Percentiles rank a stretch among this genome's conserved stretches.
Evolutionary conservation across 2,888 invertebrate species (phyloP).

Genomic region (Dolomedes plantarius): DNA sequence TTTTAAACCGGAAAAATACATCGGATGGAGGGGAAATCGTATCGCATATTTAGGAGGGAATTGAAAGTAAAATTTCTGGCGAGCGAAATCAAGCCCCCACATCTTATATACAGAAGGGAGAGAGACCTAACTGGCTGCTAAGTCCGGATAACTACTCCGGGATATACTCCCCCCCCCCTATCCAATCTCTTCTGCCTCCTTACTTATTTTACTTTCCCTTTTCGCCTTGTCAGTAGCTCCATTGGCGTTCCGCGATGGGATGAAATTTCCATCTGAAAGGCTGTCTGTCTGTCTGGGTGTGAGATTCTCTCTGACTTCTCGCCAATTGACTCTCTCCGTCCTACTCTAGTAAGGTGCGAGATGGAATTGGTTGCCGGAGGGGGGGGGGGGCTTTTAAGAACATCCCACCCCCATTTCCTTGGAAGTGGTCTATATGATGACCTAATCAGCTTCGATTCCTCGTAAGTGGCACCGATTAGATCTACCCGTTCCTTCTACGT

Average conservation of each 20-base stretch:
- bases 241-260: conserved; percentile 58
- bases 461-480: too few relatives aligned
- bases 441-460: too few relatives aligned
- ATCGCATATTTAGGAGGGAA: conserved; percentile 64
- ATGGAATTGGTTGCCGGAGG: too few relatives aligned
- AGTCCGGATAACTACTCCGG: conserved; percentile 37
- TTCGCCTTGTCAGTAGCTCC: conserved; percentile 17
- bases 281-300: conserved; percentile 50
- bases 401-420: too few relatives aligned
- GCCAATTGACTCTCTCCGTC: too few relatives aligned
- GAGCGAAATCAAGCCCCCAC: conserved; percentile 34
- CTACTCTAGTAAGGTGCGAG: too few relatives aligned
- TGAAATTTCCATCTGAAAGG: conserved; percentile 70
- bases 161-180: too few relatives aligned
- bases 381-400: too few relatives aligned
- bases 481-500: too few relatives aligned
- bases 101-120: too few relatives aligned
- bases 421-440: too few relatives aligned
- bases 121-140: too few relatives aligned
- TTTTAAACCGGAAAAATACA: conserved; percentile 10
- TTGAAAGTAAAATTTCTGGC: conserved; percentile 61
- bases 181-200: conserved; percentile 20
- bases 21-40: conserved; percentile 12
- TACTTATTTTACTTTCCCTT: conserved; percentile 57
- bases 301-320: conserved; percentile 5